These are phyloP conservation scores for Brachionus plicatilis DNA, from an alignment of 1,140 invertebrate genomes.

Conservation along the genomic window DNA sequence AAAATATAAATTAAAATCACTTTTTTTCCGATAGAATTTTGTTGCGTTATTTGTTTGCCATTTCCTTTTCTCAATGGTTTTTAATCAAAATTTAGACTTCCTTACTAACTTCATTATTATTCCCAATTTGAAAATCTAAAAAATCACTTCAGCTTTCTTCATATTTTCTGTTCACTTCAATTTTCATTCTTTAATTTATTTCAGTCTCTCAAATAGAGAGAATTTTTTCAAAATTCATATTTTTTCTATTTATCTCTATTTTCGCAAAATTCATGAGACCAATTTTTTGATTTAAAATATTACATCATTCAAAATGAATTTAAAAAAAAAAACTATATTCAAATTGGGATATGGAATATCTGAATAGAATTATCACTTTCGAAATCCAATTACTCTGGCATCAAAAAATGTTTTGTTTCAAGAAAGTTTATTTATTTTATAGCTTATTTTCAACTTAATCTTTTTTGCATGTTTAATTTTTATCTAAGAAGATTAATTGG, in stretches of 20 bases:
- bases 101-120: not conserved
- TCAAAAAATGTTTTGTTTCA: not conserved
- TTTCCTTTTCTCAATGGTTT: not conserved
- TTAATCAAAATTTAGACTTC: constrained; percentile 25
- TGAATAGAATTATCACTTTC: too few species aligned
- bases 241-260: too few species aligned
- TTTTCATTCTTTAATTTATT: not conserved
- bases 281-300: too few species aligned
- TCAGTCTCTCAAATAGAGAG: not conserved
- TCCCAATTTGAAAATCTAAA: not conserved
- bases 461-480: too few species aligned
- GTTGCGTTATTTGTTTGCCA: not conserved
- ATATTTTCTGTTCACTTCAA: not conserved
- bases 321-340: too few species aligned
- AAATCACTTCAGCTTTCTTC: not conserved
- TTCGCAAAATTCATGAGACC: too few species aligned
- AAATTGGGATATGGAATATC: too few species aligned
- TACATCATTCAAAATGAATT: too few species aligned
- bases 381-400: not conserved
- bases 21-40: constrained; percentile 14
- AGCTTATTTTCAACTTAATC: too few species aligned
- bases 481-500: not conserved
- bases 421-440: not conserved
- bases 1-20: not conserved
- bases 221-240: not conserved